These are phyloP conservation scores for Orcinus orca DNA, from an alignment of 2,113 vertebrate genomes.

Conservation along the genomic window DNA sequence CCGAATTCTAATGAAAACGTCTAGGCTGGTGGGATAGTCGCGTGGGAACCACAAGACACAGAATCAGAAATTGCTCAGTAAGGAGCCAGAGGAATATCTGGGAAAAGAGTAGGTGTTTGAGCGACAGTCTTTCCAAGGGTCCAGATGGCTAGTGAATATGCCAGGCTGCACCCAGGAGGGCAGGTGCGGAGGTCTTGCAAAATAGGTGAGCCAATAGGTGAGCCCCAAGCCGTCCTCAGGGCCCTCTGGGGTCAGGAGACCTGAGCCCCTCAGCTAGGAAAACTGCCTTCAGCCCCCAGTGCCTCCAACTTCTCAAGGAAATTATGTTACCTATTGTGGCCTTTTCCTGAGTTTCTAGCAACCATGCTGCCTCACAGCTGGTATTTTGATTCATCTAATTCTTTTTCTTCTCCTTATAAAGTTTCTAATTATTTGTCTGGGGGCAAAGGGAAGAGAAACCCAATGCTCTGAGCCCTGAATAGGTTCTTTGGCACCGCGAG, in stretches of 20 bases:
- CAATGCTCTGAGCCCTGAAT: neutral
- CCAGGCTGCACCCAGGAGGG: neutral
- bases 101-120: neutral
- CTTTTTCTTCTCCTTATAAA: neutral
- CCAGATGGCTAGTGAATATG: neutral
- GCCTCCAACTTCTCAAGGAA: neutral
- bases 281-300: neutral
- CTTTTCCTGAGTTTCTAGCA: neutral
- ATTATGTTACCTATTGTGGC: neutral
- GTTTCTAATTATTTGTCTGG: neutral
- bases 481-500: conserved; percentile 32
- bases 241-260: neutral
- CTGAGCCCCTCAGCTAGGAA: neutral
- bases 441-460: neutral
- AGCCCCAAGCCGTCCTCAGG: too few relatives aligned
- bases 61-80: neutral
- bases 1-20: neutral
- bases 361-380: neutral
- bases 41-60: neutral
- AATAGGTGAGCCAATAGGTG: neutral
- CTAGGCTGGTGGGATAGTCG: neutral
- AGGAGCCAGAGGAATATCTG: neutral
- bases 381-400: neutral
- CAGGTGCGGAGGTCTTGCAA: too few relatives aligned
- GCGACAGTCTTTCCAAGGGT: neutral